Base-by-base conservation (phyloP, 30 jellyfish, hydroid and myxozoan genomes). In the Turritopsis dohrnii region DNA sequence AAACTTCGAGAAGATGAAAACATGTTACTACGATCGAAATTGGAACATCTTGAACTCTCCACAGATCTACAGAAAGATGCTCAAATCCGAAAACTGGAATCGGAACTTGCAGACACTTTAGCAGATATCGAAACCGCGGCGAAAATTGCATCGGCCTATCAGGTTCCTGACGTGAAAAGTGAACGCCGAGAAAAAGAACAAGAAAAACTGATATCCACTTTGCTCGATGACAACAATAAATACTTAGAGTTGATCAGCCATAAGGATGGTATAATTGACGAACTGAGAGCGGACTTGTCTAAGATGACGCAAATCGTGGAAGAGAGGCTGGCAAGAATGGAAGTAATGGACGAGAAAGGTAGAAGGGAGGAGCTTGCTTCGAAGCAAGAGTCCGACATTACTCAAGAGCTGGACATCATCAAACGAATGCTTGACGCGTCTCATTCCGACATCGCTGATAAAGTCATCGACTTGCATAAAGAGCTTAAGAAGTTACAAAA, bases 361-460 rank as follows among this genome's bases (percentile, higher is more conserved):
- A 27, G 19, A 69, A 27, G 30, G 19, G 77, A 69, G 19, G 77
- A 69, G 19, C 17, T n/a, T 0, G 22, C 28, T 0, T 8, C 9
- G 8, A 27, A 69, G 0, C 31, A 74, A 16, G 83, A 74, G 24
- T 13, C 65, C 13, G 83, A 74, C 41, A 74, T 74, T 21, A 69
- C 31, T 27, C 77, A 69, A 13, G 89, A 22, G 7, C 31, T 82
- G 21, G 71, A 0, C 13, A 41, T 29, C 26, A 82, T 82, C 1
- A 82, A 82, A 52, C 26, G 66, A 82, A 82, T 69, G 53, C 76
- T 82, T 19, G 29, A 54, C 19, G 28, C 74, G 24, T 82, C 89
- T 16, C 89, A 82, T 71, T 24, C 21, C 17, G 89, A 82, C 8
- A 23, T 82, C 24, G 71, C 52, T 28, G 89, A 71, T 69, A 82